Base-by-base conservation (phyloP, 2,797 vertebrate genomes). In the Falco peregrinus region DNA sequence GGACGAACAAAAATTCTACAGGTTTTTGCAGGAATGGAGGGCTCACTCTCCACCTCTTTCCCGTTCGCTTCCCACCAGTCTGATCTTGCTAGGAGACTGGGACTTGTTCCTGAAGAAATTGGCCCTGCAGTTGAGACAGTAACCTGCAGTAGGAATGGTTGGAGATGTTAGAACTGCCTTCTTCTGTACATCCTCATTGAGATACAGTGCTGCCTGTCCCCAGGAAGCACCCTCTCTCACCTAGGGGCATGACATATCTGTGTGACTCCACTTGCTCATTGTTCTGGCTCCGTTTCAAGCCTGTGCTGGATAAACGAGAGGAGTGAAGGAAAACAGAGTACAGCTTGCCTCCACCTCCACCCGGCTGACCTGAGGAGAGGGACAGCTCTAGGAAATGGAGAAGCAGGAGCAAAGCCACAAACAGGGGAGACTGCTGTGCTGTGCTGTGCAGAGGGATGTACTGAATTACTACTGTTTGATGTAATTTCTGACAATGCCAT, bases 211-310 rank as follows among this genome's bases (percentile, higher is more conserved):
- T 22, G 7, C 47, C 14, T 25, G 48, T 74, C 64, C 45, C 51
- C 0, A 0, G 60, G 54, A 65, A 90, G 51, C 24, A 61, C 47
- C 35, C 18, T 84, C 6, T 61, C 21, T 77, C 64, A 50, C 61
- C 60, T 54, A 61, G 64, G 31, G 64, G 53, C 41, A 51, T 0
- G 0, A 41, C 43, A 79, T 29, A 19, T 43, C 60, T 74, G 28
- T 2, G 0, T 31, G 31, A 39, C 29, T 35, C 28, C 2, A 1
- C 29, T 47, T 13, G 16, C n/a, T 85, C 60, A 16, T 56, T 61
- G 15, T 37, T 84, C 56, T 60, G 47, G 15, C 68, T 88, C 82
- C 43, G 53, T 75, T 93, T 88, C 76, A 90, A 70, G 65, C 29
- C 13, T 51, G 5, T 16, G 13, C 63, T 78, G 79, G 31, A 63